phyloP scores from a whole-genome alignment of 2,113 vertebrate genomes.

The Speoplatyrhinus poulsoni region DNA sequence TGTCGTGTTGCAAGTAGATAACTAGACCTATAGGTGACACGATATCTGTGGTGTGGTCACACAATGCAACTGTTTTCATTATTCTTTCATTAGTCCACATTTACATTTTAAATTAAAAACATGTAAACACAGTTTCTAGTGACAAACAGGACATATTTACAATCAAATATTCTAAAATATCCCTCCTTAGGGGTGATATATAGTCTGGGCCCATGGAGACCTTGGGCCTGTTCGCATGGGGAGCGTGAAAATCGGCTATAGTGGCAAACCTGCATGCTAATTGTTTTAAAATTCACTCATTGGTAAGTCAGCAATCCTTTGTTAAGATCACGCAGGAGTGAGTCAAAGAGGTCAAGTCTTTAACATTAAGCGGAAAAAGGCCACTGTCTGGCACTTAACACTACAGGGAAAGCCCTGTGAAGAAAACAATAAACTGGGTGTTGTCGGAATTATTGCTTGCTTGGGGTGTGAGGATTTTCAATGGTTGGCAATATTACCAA shows the following conservation, averaged over 20 bases:
- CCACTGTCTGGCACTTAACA: slow-evolving; percentile 45
- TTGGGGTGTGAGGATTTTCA: slow-evolving; percentile 53
- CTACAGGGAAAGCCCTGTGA: slow-evolving; percentile 49
- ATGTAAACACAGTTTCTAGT: too few relatives aligned
- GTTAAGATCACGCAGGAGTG: slow-evolving; percentile 36
- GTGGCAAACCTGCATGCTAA: too few relatives aligned
- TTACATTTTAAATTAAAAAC: too few relatives aligned
- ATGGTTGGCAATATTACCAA: slow-evolving; percentile 37
- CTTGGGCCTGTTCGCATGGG: too few relatives aligned
- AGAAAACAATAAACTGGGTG: slow-evolving; percentile 61
- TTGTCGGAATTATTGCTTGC: slow-evolving; percentile 53
- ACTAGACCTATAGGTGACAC: too few relatives aligned
- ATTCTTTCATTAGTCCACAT: too few relatives aligned
- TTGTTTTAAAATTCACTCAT: slow-evolving; percentile 14
- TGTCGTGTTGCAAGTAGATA: slow-evolving; percentile 3
- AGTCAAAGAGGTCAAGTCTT: slow-evolving; percentile 41
- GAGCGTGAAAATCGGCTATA: too few relatives aligned
- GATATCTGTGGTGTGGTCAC: neutral
- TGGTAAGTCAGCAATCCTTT: slow-evolving; percentile 27
- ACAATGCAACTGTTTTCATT: neutral
- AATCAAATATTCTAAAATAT: too few relatives aligned
- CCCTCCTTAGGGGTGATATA: too few relatives aligned
- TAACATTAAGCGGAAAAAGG: slow-evolving; percentile 40
- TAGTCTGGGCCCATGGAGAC: too few relatives aligned
- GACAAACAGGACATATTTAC: too few relatives aligned